Conservation (phyloP, 1,140 invertebrate genomes). For the Philaenus spumarius region DNA sequence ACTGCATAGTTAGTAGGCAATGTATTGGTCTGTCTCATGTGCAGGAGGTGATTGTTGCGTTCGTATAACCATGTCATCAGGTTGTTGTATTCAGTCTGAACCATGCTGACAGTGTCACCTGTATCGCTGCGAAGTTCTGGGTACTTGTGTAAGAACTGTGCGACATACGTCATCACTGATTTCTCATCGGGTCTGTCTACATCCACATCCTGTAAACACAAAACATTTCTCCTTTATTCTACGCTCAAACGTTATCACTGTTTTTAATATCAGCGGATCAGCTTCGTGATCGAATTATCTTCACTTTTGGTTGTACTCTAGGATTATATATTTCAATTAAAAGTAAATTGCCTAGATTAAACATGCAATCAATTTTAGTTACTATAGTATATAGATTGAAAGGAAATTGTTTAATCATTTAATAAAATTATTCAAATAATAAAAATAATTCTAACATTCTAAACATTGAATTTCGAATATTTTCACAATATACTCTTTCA, state of each 20-base stretch:
- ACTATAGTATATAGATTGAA: too few species aligned
- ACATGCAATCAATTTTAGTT: too few species aligned
- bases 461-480: background rate
- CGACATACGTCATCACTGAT: constrained; percentile 99
- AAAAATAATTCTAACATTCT: background rate
- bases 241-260: too few species aligned
- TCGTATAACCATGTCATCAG: constrained; percentile 74
- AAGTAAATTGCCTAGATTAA: too few species aligned
- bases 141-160: constrained; percentile 96
- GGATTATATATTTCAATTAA: too few species aligned
- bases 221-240: too few species aligned
- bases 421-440: too few species aligned
- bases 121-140: constrained; percentile 56
- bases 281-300: too few species aligned
- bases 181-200: constrained; percentile 95
- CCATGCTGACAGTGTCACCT: constrained; percentile 64
- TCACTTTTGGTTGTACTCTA: too few species aligned
- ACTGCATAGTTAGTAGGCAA: constrained; percentile 46
- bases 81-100: constrained; percentile 72
- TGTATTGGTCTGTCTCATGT: constrained; percentile 43
- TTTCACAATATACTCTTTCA: too few species aligned
- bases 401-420: too few species aligned
- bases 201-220: constrained; percentile 86
- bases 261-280: too few species aligned
- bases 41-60: constrained; percentile 61